phyloP scores from a whole-genome alignment of 1,140 invertebrate species.

The Dendroctonus ponderosae region DNA sequence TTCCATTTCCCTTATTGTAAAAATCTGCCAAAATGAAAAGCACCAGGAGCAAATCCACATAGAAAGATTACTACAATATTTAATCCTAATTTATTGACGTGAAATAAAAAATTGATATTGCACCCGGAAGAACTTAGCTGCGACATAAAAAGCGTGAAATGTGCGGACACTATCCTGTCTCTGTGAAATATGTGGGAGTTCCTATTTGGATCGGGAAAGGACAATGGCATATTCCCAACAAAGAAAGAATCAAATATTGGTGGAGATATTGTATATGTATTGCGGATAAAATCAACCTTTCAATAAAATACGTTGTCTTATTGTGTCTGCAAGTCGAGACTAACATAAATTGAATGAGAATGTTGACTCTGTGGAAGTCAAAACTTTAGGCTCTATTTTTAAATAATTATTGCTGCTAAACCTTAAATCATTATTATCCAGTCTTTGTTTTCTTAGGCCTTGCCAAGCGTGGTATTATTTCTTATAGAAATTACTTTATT shows the following conservation, averaged over 20 bases:
- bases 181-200: conserved; percentile 22
- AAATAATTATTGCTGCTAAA: no score
- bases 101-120: conserved; percentile 7
- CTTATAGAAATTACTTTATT: no score
- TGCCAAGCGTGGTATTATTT: no score
- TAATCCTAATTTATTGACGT: conserved; percentile 19
- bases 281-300: no score
- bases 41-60: conserved; percentile 1
- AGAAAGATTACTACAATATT: background rate
- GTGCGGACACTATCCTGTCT: conserved; percentile 1
- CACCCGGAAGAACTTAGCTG: conserved; percentile 4
- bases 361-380: no score
- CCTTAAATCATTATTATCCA: no score
- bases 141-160: conserved; percentile 11
- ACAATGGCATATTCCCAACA: background rate
- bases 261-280: no score
- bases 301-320: no score
- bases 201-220: conserved; percentile 11
- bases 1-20: background rate
- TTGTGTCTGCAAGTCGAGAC: no score
- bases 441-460: no score
- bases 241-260: background rate
- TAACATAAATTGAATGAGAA: no score
- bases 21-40: background rate
- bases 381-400: no score